Evolutionary conservation across 2,797 vertebrate genomes (phyloP).

Genomic region (Lithobates sylvaticus): DNA sequence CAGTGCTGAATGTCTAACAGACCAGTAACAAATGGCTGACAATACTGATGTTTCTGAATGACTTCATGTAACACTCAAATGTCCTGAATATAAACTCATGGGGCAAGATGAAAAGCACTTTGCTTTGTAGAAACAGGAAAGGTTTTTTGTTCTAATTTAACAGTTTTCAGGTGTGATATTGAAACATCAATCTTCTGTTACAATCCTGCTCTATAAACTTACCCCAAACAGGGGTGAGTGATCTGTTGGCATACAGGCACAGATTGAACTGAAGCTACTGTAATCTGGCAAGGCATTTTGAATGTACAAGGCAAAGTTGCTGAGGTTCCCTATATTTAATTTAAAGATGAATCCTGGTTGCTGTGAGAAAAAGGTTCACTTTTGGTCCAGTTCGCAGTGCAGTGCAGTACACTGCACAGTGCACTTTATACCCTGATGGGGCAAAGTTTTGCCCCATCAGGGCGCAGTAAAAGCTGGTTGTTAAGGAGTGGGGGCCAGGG

Average conservation of each 20-base stretch:
- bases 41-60: conserved; percentile 40
- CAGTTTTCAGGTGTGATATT: conserved; percentile 43
- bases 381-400: no score
- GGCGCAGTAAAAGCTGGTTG: no score
- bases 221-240: neutral
- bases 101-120: conserved; percentile 26
- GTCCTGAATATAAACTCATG: conserved; percentile 18
- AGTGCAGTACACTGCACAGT: no score
- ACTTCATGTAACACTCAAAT: conserved; percentile 29
- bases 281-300: conserved; percentile 17
- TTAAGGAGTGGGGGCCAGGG: no score
- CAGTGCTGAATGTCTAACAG: neutral
- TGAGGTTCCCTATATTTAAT: neutral
- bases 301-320: neutral
- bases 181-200: conserved; percentile 43
- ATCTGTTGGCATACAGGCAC: conserved; percentile 25
- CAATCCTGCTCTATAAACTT: conserved; percentile 14
- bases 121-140: conserved; percentile 25
- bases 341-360: no score
- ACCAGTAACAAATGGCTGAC: conserved; percentile 19
- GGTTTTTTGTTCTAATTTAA: conserved; percentile 43
- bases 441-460: no score
- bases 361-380: no score
- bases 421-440: no score
- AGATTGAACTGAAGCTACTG: conserved; percentile 22